Conservation (phyloP, 2,797 vertebrate species). For the Heliangelus exortis region DNA sequence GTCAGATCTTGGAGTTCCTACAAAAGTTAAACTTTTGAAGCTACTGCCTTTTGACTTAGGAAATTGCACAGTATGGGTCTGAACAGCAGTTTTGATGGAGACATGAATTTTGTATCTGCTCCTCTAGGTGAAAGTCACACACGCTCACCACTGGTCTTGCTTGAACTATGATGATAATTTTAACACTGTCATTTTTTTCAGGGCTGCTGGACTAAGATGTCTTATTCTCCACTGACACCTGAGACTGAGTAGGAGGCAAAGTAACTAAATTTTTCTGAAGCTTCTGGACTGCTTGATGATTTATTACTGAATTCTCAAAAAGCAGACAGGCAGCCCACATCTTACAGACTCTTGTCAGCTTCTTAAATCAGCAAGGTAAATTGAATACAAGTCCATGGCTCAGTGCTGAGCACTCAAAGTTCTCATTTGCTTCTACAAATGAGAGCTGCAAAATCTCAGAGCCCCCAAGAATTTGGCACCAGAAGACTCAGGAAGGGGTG, state of each 20-base stretch:
- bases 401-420: background rate
- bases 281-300: background rate
- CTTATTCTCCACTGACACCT: background rate
- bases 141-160: background rate
- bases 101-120: background rate
- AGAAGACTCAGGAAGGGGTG: background rate
- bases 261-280: background rate
- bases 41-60: background rate
- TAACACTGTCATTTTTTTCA: slow-evolving; percentile 13
- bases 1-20: background rate
- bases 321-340: background rate
- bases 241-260: background rate
- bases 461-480: background rate
- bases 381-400: background rate
- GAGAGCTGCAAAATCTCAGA: slow-evolving; percentile 15
- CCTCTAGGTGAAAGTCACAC: background rate
- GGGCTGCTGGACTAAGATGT: background rate
- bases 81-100: background rate
- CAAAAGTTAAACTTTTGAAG: background rate
- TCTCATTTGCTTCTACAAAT: background rate
- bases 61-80: background rate
- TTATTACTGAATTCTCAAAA: slow-evolving; percentile 14
- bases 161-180: background rate
- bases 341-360: background rate
- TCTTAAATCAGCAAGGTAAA: background rate